Conservation (phyloP, 2,797 vertebrate species). For the Pagetopsis macropterus region DNA sequence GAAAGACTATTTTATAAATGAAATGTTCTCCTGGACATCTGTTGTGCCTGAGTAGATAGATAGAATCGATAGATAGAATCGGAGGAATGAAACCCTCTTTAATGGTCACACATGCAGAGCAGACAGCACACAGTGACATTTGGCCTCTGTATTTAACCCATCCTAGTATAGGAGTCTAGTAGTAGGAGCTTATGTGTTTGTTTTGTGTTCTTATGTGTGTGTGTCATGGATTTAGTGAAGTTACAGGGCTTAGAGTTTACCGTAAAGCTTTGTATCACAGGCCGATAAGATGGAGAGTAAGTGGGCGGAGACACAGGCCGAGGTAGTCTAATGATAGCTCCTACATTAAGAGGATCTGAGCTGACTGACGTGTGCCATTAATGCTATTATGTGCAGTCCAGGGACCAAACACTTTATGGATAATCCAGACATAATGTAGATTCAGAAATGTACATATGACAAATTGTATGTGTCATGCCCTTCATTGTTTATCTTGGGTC, state of each 20-base stretch:
- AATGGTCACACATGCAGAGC: no score
- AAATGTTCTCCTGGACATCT: no score
- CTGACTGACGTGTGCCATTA: conserved; percentile 29
- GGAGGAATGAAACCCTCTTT: no score
- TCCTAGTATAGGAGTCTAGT: no score
- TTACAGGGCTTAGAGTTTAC: conserved; percentile 73
- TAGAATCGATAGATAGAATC: no score
- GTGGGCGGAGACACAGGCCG: conserved; percentile 48
- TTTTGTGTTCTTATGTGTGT: conserved; percentile 23
- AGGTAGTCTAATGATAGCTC: conserved; percentile 52
- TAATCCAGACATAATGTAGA: conserved; percentile 39
- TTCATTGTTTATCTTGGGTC: neutral
- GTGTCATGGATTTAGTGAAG: conserved; percentile 64
- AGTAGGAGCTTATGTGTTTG: conserved; percentile 7
- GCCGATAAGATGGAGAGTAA: conserved; percentile 60
- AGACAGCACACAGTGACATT: no score
- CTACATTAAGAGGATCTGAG: conserved; percentile 52
- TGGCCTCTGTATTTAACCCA: no score
- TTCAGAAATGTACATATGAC: conserved; percentile 14
- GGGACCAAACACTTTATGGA: conserved; percentile 8
- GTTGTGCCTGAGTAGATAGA: no score
- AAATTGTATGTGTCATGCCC: neutral
- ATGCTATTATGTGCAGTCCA: conserved; percentile 1
- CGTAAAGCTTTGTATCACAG: conserved; percentile 62
- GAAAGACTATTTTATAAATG: no score